Conservation (phyloP, 2,888 invertebrate genomes). For the Zygogramma bicolorata region DNA sequence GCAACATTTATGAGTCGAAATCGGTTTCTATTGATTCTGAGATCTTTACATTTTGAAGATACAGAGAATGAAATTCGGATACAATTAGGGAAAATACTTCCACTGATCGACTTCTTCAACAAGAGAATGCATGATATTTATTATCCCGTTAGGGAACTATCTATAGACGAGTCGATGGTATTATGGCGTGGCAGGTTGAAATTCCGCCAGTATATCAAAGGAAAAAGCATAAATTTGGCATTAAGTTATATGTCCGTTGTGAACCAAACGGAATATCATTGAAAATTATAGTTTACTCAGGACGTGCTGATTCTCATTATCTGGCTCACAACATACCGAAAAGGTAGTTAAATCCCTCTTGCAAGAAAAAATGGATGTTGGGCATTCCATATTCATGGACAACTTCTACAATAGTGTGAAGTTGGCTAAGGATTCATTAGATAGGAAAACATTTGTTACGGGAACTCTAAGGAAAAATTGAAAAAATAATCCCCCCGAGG, state of each 20-base stretch:
- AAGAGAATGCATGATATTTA: slow-evolving; percentile 38
- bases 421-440: slow-evolving; percentile 36
- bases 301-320: slow-evolving; percentile 27
- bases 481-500: slow-evolving; percentile 37
- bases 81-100: slow-evolving; percentile 52
- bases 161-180: slow-evolving; percentile 45
- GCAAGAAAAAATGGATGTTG: slow-evolving; percentile 30
- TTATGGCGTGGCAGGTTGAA: slow-evolving; percentile 52
- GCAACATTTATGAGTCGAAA: background rate
- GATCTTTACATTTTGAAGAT: slow-evolving; percentile 24
- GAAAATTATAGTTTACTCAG: slow-evolving; percentile 39
- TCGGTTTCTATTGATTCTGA: slow-evolving; percentile 14
- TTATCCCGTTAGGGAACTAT: slow-evolving; percentile 42
- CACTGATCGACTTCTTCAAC: slow-evolving; percentile 59
- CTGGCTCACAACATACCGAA: slow-evolving; percentile 26
- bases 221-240: slow-evolving; percentile 57
- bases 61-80: background rate
- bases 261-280: slow-evolving; percentile 57
- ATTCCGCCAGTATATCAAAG: slow-evolving; percentile 56
- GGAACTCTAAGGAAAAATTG: slow-evolving; percentile 43
- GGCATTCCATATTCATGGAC: slow-evolving; percentile 46
- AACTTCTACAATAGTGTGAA: slow-evolving; percentile 49
- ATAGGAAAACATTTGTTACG: slow-evolving; percentile 40
- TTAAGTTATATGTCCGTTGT: slow-evolving; percentile 56
- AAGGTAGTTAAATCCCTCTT: slow-evolving; percentile 38